These are phyloP conservation scores for Olivierus martensii DNA, from an alignment of 1,140 invertebrate genomes.

Conservation along the genomic window DNA sequence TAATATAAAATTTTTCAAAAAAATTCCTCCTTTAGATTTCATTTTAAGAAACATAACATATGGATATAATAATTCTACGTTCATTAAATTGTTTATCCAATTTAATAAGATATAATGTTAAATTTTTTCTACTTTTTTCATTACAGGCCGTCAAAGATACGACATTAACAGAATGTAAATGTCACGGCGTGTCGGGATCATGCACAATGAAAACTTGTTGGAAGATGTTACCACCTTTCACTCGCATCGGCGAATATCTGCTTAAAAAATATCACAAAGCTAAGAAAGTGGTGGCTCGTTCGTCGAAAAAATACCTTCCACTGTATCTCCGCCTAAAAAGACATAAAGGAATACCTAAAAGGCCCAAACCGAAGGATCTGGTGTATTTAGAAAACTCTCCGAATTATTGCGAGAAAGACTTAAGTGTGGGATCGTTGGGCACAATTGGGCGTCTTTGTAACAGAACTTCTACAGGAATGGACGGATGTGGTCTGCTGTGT, in stretches of 20 bases:
- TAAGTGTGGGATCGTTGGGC: slow-evolving; percentile 28
- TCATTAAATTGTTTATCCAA: too few relatives aligned
- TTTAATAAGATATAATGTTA: too few relatives aligned
- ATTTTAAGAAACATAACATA: too few relatives aligned
- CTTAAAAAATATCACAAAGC: slow-evolving; percentile 32
- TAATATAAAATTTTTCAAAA: too few relatives aligned
- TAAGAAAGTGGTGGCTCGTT: slow-evolving; percentile 15
- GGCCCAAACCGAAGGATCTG: slow-evolving; percentile 62
- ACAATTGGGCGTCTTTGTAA: slow-evolving; percentile 45
- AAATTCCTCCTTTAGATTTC: too few relatives aligned
- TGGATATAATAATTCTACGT: too few relatives aligned
- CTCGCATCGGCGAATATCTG: slow-evolving; percentile 27
- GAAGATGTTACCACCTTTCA: slow-evolving; percentile 55
- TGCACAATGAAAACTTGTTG: slow-evolving; percentile 89
- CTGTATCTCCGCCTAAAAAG: slow-evolving; percentile 2
- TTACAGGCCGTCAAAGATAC: too few relatives aligned
- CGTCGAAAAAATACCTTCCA: slow-evolving; percentile 1
- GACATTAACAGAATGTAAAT: slow-evolving; percentile 58
- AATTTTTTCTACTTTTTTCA: too few relatives aligned
- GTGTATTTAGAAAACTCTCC: slow-evolving; percentile 80
- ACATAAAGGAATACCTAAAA: slow-evolving; percentile 18
- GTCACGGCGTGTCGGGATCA: slow-evolving; percentile 89
- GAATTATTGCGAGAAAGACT: slow-evolving; percentile 73
- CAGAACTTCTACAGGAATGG: slow-evolving; percentile 45
- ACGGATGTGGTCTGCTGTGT: slow-evolving; percentile 46